phyloP scores from a whole-genome alignment of 1,140 invertebrate genomes.

The Zaprionus camerounensis region DNA sequence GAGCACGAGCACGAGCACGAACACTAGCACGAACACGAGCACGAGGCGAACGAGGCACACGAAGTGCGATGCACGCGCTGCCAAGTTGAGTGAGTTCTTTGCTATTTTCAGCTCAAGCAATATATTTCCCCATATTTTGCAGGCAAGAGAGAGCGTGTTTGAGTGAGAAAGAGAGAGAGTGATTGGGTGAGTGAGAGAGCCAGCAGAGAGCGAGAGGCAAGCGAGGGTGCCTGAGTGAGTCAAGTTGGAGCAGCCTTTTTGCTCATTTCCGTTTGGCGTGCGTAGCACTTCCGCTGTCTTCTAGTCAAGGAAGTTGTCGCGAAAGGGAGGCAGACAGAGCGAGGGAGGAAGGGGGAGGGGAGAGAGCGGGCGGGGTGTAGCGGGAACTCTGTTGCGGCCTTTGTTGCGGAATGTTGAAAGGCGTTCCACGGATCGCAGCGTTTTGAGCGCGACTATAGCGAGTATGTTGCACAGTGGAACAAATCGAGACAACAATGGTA shows the following conservation, averaged over 20 bases:
- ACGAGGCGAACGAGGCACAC: background rate
- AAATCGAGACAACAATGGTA: too few relatives aligned
- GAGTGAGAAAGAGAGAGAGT: background rate
- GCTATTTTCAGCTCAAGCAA: conserved; percentile 21
- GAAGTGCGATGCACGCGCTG: conserved; percentile 15
- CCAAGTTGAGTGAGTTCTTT: conserved; percentile 5
- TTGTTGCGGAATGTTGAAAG: conserved; percentile 33
- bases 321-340: conserved; percentile 9
- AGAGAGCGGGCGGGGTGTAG: background rate
- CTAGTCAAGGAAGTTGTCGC: conserved; percentile 74
- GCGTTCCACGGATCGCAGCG: conserved; percentile 48
- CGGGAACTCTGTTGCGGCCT: background rate
- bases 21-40: background rate
- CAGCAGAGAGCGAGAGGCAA: conserved; percentile 2
- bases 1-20: conserved; percentile 5
- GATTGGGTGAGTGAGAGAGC: conserved; percentile 19
- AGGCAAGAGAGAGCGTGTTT: conserved; percentile 1
- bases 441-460: background rate
- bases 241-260: conserved; percentile 28
- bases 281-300: conserved; percentile 62
- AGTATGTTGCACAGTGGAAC: background rate
- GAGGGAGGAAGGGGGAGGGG: background rate
- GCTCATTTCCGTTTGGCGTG: conserved; percentile 69
- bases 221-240: conserved; percentile 43
- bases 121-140: conserved; percentile 28